Base-by-base conservation (phyloP, 2,113 vertebrate genomes). In the Poeciliopsis retropinna region DNA sequence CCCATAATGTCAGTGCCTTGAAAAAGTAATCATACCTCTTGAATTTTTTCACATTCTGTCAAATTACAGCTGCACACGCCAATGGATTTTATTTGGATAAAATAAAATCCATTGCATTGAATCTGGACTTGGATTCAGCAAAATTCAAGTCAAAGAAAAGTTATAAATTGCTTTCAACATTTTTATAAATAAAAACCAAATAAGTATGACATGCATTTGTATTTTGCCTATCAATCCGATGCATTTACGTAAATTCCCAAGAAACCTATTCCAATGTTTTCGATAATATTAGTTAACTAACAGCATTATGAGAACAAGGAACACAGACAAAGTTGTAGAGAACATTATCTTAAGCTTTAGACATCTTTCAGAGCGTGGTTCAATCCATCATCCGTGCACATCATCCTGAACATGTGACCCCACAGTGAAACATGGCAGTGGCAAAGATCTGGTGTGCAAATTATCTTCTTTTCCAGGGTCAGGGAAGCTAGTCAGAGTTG, bases 1-100 rank as follows among this genome's bases (percentile, higher is more conserved):
- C 63, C 76, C 62, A 64, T 73, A 70, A 84, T 60, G 78, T 79
- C 4, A 73, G 70, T 78, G 63, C 71, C 72, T 87, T 78, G 57
- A 79, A 86, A 66, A 57, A 57, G 51, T 57, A 57, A n/a, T 57
- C 22, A 57, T 10, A 6, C 22, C 51, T 8, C 51, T 57, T 57
- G 19, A 57, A 57, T 57, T 57, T 25, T 57, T 57, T 2, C 51
- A 57, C 7, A 25, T 25, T n/a, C 17, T 57, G 22, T n/a, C 51
- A n/a, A 8, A n/a, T 57, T 57, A n/a, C 3, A 57, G 17, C 2
- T 17, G 17, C 15, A 19, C 14, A 47, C 17, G 15, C 11, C 41
- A 44, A 44, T 44, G 15, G 14, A 44, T 17, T 54, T 54, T 54
- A 2, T 54, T 8, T 2, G 51, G 15, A 25, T 10, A 9, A 34